Conservation (phyloP, 2,797 vertebrate species). For the Euphonia xanthogaster region DNA sequence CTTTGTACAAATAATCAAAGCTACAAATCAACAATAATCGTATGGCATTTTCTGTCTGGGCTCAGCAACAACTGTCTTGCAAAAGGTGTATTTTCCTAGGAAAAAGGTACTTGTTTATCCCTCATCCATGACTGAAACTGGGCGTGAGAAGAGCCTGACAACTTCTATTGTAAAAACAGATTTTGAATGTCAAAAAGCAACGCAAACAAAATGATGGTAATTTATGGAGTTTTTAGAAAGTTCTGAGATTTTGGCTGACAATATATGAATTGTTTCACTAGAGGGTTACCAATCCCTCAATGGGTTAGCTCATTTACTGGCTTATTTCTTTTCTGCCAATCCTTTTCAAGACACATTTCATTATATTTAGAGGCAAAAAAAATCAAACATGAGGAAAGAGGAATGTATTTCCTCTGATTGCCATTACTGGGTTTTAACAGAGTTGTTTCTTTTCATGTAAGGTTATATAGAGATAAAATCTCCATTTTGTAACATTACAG, state of each 20-base stretch:
- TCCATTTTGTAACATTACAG: background rate
- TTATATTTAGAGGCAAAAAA: background rate
- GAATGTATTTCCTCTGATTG: background rate
- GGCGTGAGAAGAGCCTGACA: background rate
- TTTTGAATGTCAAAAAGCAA: background rate
- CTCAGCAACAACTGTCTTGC: background rate
- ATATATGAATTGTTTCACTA: background rate
- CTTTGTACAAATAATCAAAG: background rate
- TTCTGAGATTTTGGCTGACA: background rate
- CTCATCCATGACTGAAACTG: background rate
- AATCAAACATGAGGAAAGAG: background rate
- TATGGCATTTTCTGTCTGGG: background rate
- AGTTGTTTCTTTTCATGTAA: background rate
- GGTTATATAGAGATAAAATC: background rate
- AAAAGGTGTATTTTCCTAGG: background rate
- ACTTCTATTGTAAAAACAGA: background rate
- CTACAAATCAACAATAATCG: background rate
- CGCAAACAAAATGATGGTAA: background rate
- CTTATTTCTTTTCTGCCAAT: background rate
- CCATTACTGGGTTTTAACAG: background rate
- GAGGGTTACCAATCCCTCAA: background rate
- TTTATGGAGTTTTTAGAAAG: background rate
- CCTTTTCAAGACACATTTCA: background rate
- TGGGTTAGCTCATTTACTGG: background rate
- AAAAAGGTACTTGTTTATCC: background rate